Conservation (phyloP, 2,113 vertebrate genomes). For the Acrocephalus arundinaceus region DNA sequence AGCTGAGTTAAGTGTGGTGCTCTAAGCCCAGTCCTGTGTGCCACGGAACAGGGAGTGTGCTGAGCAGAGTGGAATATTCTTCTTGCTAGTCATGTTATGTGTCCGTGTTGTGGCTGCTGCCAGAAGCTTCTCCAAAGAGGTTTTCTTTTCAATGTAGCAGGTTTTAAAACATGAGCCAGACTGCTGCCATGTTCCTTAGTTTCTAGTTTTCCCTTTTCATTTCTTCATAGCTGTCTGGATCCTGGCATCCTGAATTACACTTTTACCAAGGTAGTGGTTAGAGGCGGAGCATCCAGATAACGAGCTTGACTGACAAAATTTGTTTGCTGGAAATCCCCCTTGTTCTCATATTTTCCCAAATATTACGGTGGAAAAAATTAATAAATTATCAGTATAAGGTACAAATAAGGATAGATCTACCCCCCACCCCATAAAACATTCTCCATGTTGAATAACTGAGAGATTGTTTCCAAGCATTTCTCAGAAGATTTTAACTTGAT, state of each 20-base stretch:
- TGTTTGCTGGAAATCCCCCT: neutral
- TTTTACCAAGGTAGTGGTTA: neutral
- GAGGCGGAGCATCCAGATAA: neutral
- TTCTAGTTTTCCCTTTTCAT: neutral
- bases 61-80: neutral
- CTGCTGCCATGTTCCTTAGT: neutral
- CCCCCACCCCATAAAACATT: fast-evolving
- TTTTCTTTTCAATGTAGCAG: neutral
- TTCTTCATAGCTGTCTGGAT: neutral
- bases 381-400: neutral
- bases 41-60: neutral
- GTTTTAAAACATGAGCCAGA: neutral
- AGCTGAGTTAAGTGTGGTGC: neutral
- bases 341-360: neutral
- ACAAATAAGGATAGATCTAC: neutral
- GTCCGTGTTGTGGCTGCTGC: neutral
- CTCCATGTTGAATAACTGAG: neutral
- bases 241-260: neutral
- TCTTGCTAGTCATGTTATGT: neutral
- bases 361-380: neutral
- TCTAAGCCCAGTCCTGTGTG: neutral
- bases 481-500: neutral
- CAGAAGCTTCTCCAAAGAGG: neutral
- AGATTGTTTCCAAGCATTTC: neutral
- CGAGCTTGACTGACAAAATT: neutral